A percentile compares a stretch with the other conserved stretches of the same genome.
These are phyloP conservation scores for Lagodon rhomboides DNA, from an alignment of 2,797 vertebrate species.

Conservation along the genomic window DNA sequence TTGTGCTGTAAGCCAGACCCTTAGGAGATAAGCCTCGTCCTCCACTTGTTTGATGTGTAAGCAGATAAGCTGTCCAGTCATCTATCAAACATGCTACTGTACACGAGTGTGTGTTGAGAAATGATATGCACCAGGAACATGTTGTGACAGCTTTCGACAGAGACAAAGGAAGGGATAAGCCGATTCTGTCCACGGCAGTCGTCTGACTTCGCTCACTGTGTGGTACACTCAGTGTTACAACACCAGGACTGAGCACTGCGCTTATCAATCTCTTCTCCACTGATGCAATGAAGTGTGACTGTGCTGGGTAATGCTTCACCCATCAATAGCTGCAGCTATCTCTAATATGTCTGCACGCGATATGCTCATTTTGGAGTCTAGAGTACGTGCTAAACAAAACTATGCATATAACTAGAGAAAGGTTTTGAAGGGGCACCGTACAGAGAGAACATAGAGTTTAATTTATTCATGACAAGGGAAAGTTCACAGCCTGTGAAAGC, in stretches of 20 bases:
- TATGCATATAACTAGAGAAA: background rate
- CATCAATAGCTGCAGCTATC: slow-evolving; percentile 6
- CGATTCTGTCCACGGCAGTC: slow-evolving; percentile 2
- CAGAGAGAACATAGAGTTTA: background rate
- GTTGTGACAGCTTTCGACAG: slow-evolving; percentile 23
- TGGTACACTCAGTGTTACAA: slow-evolving; percentile 16
- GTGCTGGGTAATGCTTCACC: slow-evolving; percentile 25
- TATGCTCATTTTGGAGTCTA: background rate
- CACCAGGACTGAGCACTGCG: background rate
- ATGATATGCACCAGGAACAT: slow-evolving; percentile 19
- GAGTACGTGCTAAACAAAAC: background rate
- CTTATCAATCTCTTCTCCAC: slow-evolving; percentile 41
- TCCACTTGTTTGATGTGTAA: slow-evolving; percentile 70
- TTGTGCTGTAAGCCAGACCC: slow-evolving; percentile 67
- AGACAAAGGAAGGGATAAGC: slow-evolving; percentile 27
- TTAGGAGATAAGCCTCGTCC: slow-evolving; percentile 69
- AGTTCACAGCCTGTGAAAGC: too few relatives aligned
- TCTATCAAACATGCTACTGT: slow-evolving; percentile 54
- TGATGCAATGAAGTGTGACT: slow-evolving; percentile 43
- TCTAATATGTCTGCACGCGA: background rate
- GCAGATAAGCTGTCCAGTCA: slow-evolving; percentile 63
- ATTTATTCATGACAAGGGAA: background rate
- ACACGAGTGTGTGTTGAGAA: slow-evolving; percentile 14
- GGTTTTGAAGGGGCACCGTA: background rate
- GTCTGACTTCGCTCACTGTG: slow-evolving; percentile 16